phyloP scores from a whole-genome alignment of 2,113 vertebrate genomes.

The Phalacrocorax pelagicus region DNA sequence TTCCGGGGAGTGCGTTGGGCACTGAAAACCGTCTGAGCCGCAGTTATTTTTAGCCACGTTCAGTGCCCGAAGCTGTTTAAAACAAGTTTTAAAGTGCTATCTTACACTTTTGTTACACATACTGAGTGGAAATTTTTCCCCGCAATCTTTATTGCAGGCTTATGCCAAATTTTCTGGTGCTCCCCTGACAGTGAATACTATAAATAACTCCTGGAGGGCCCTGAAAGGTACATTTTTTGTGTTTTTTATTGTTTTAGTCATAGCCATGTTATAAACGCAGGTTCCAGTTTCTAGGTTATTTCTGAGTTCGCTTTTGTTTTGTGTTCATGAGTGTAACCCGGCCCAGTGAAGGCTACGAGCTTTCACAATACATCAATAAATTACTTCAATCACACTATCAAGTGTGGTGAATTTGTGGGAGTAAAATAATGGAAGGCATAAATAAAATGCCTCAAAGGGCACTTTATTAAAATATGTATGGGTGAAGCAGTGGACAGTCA shows the following conservation, averaged over 20 bases:
- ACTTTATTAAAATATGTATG: background rate
- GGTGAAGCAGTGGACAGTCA: background rate
- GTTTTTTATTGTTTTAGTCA: background rate
- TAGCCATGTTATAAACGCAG: accelerated
- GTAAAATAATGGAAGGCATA: background rate
- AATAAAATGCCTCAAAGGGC: background rate
- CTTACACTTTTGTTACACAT: background rate
- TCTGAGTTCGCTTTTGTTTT: background rate
- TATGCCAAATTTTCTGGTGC: constrained; percentile 92
- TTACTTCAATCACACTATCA: background rate
- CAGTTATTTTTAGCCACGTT: background rate
- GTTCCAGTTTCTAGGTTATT: background rate
- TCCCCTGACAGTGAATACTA: constrained; percentile 79
- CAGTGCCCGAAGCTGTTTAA: background rate
- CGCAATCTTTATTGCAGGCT: constrained; percentile 78
- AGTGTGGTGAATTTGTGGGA: background rate
- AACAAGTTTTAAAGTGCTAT: background rate
- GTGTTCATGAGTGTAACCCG: accelerated
- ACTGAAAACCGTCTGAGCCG: background rate
- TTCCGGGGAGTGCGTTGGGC: no score
- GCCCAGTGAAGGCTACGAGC: no score
- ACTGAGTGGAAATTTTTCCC: background rate
- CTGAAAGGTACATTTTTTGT: constrained; percentile 80
- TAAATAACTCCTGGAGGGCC: constrained; percentile 89
- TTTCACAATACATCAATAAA: accelerated